phyloP scores from a whole-genome alignment of 2,113 vertebrate genomes.

The Psilopogon haemacephalus region DNA sequence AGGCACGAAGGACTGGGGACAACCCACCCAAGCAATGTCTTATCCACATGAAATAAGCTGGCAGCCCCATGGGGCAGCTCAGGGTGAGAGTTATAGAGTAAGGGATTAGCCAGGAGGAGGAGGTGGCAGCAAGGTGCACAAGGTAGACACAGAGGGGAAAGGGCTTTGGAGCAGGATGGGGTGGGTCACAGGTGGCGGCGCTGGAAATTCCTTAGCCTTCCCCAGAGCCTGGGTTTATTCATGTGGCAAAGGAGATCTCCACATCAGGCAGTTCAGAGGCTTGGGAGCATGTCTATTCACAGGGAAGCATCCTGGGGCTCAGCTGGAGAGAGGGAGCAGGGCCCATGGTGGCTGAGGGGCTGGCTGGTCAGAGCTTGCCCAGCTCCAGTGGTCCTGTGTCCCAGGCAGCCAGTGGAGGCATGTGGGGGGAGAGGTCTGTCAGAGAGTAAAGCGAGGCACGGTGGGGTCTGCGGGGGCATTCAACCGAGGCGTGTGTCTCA shows the following conservation, averaged over 20 bases:
- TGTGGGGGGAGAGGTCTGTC: not conserved
- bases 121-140: not conserved
- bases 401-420: not conserved
- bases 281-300: not conserved
- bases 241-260: rapidly evolving
- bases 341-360: rapidly evolving
- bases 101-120: not conserved
- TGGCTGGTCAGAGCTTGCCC: not conserved
- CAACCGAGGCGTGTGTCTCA: not conserved
- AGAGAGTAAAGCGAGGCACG: not conserved
- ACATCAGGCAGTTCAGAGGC: rapidly evolving
- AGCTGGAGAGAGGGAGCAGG: not conserved
- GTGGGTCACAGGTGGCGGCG: not conserved
- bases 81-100: not conserved
- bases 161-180: not conserved
- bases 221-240: not conserved
- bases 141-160: not conserved
- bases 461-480: not conserved
- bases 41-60: not conserved
- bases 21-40: not conserved
- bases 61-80: not conserved
- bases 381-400: rapidly evolving
- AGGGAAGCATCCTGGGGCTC: not conserved
- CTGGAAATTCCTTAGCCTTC: not conserved
- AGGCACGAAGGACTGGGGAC: not conserved